Base-by-base conservation (phyloP, 2,888 invertebrate species). In the Pandemis cinnamomeana region DNA sequence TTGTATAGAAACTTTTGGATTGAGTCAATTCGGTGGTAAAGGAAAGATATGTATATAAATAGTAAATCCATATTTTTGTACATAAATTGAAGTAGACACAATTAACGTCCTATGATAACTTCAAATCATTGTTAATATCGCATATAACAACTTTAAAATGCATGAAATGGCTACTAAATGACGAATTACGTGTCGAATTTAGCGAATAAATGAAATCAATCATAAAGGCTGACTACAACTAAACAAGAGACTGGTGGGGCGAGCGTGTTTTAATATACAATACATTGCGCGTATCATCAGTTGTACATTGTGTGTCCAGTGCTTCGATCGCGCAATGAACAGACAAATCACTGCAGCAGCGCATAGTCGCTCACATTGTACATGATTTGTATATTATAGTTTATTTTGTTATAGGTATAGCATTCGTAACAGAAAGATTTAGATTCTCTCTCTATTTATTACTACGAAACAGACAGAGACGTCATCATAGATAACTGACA, bases 1-100 rank as follows among this genome's bases (percentile, higher is more conserved):
- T 36, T 41, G 51, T 46, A 61, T 73, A 71, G 78, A 86, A 80
- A 82, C 84, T 84, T 83, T 80, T 79, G 79, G 84, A 81, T 80
- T 78, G 80, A 84, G 83, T 82, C 82, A 83, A 86, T 85, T 89
- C 91, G 91, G 92, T 91, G 91, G 91, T 91, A 87, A 85, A 83
- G 82, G 80, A 79, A 78, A 84, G 87, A 90, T 88, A 89, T 90
- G 88, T 77, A 78, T 66, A 76, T 62, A 63, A 72, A 72, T 66
- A 15, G 53, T 76, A 76, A 81, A 78, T 83, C 77, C 80, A 62
- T 72, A 7, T 48, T 71, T 51, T 44, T n/a, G 20, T 66, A 66
- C n/a, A 53, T 15, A 53, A 41, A 15, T n/a, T 7, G 13, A 27
- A 48, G 7, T 36, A 44, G 7, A 10, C 46, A 46, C 36, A 66